A percentile compares a stretch with the other conserved stretches of the same genome.
These are phyloP conservation scores for Hystrix cristata DNA, from an alignment of 2,113 vertebrate genomes.

Conservation along the genomic window DNA sequence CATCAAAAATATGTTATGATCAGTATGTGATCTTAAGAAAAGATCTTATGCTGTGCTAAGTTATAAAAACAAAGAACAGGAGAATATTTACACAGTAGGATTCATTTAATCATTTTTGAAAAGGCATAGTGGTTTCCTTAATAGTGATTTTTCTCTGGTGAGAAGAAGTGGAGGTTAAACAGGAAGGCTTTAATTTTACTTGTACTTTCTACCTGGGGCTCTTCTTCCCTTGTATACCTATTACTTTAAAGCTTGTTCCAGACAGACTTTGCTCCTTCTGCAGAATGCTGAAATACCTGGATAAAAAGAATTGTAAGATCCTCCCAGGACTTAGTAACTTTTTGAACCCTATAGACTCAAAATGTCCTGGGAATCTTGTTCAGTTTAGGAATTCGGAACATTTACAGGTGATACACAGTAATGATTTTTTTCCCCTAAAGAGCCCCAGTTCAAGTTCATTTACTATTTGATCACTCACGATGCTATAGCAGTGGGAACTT, in stretches of 20 bases:
- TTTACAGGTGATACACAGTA: neutral
- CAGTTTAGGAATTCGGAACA: neutral
- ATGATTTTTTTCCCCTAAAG: neutral
- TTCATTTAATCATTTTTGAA: neutral
- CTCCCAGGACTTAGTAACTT: neutral
- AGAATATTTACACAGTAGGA: neutral
- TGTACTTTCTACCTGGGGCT: neutral
- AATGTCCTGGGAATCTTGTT: neutral
- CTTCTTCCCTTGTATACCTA: neutral
- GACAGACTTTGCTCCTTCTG: neutral
- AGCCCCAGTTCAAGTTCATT: neutral
- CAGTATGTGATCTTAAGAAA: neutral
- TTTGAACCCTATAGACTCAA: neutral
- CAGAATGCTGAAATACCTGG: neutral
- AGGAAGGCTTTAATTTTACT: neutral
- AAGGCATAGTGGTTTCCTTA: neutral
- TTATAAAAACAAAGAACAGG: conserved; percentile 19
- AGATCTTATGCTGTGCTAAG: neutral
- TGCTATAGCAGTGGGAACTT: neutral
- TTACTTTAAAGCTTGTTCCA: neutral
- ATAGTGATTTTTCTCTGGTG: neutral
- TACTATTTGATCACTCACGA: neutral
- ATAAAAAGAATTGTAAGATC: neutral
- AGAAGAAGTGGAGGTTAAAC: neutral
- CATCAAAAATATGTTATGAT: neutral